These are phyloP conservation scores for Pseudococcus jackbeardsleyi DNA, from an alignment of 2,888 invertebrate genomes.

Conservation along the genomic window DNA sequence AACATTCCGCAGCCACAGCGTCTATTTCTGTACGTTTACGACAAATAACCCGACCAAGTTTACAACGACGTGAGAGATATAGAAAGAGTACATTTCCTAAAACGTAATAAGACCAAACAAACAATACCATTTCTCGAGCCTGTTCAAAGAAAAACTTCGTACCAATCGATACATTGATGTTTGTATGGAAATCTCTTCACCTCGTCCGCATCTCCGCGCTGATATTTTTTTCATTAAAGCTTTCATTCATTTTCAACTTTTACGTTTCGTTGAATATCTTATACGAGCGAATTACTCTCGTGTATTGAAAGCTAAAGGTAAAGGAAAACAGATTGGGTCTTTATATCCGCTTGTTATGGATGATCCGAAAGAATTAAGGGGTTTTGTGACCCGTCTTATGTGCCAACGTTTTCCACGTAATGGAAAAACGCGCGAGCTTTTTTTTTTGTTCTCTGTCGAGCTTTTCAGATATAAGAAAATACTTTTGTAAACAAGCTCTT, in stretches of 20 bases:
- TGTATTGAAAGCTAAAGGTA: slow-evolving; percentile 2
- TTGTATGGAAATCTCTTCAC: neutral
- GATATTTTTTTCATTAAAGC: slow-evolving; percentile 8
- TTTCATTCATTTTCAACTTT: slow-evolving; percentile 9
- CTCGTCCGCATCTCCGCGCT: neutral
- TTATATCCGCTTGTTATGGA: slow-evolving; percentile 28
- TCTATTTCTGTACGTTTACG: neutral
- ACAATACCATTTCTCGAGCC: neutral
- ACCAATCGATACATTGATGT: neutral
- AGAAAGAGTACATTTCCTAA: neutral
- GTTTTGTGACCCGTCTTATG: neutral
- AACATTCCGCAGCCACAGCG: neutral
- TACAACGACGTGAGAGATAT: slow-evolving; percentile 3
- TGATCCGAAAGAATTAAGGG: slow-evolving; percentile 27
- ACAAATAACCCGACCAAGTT: neutral
- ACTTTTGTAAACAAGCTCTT: neutral
- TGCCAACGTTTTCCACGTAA: neutral
- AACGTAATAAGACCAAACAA: slow-evolving; percentile 10
- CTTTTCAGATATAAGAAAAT: neutral
- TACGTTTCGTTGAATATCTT: slow-evolving; percentile 8
- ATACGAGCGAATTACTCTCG: neutral
- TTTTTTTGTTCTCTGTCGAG: neutral
- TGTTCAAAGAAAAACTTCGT: neutral
- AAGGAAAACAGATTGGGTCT: slow-evolving; percentile 7
- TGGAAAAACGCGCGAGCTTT: neutral